Percentiles rank a stretch among this genome's conserved stretches.
phyloP scores from a whole-genome alignment of 2,888 invertebrate species.

The Ecdyonurus torrentis region DNA sequence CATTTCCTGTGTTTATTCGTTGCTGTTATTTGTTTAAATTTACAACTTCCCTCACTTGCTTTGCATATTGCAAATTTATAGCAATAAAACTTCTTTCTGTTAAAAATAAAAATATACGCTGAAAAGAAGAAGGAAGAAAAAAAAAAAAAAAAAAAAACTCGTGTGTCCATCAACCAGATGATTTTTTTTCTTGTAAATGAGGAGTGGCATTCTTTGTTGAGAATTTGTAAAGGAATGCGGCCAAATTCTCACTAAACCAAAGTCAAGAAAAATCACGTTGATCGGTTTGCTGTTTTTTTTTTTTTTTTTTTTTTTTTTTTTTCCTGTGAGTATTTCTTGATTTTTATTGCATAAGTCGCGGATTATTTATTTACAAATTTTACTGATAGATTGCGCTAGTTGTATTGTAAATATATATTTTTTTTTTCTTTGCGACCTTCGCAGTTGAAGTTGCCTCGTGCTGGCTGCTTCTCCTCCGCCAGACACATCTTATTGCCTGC shows the following conservation, averaged over 20 bases:
- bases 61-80: not conserved
- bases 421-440: not conserved
- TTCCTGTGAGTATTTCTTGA: too few species aligned
- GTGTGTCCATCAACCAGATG: too few species aligned
- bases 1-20: not conserved
- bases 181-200: not conserved
- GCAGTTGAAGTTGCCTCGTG: not conserved
- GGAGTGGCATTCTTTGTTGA: not conserved
- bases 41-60: not conserved
- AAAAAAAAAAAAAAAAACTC: too few species aligned
- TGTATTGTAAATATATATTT: too few species aligned
- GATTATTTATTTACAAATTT: not conserved
- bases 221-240: not conserved
- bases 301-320: too few species aligned
- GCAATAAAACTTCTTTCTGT: too few species aligned
- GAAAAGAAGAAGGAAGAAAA: too few species aligned
- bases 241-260: too few species aligned
- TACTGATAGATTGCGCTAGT: not conserved
- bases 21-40: not conserved
- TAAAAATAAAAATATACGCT: too few species aligned
- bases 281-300: not conserved
- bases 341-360: not conserved
- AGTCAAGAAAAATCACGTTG: not conserved
- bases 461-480: not conserved
- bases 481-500: not conserved